A percentile compares a stretch with the other conserved stretches of the same genome.
Conservation (phyloP, 2,113 vertebrate species). For the Alouatta palliata region DNA sequence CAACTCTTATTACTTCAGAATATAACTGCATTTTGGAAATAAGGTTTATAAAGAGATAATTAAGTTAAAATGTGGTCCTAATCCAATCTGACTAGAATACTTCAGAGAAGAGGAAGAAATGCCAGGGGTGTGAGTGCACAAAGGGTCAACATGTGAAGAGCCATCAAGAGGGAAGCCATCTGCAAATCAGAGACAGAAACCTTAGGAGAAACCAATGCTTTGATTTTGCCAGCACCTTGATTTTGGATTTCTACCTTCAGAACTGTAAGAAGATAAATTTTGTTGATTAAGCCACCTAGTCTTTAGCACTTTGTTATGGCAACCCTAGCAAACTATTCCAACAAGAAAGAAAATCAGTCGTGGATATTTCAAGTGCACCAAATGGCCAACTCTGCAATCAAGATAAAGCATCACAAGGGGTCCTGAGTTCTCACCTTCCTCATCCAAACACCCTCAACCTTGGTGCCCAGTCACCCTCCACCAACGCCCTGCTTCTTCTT, state of each 20-base stretch:
- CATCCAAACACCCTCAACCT: neutral
- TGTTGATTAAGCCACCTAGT: neutral
- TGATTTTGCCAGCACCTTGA: no score
- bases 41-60: neutral
- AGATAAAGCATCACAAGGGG: neutral
- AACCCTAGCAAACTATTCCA: neutral
- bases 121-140: neutral
- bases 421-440: neutral
- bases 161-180: neutral
- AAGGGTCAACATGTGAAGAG: neutral
- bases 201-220: neutral
- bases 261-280: neutral
- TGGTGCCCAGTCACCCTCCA: neutral
- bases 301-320: neutral
- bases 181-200: neutral
- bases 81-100: neutral
- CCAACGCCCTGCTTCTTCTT: neutral
- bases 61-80: neutral
- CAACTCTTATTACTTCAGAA: neutral
- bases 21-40: neutral
- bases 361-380: neutral
- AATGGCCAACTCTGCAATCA: neutral
- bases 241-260: neutral
- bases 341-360: neutral
- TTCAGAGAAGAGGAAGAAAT: neutral